phyloP scores from a whole-genome alignment of 2,888 invertebrate genomes.

The Coenonympha glycerion region DNA sequence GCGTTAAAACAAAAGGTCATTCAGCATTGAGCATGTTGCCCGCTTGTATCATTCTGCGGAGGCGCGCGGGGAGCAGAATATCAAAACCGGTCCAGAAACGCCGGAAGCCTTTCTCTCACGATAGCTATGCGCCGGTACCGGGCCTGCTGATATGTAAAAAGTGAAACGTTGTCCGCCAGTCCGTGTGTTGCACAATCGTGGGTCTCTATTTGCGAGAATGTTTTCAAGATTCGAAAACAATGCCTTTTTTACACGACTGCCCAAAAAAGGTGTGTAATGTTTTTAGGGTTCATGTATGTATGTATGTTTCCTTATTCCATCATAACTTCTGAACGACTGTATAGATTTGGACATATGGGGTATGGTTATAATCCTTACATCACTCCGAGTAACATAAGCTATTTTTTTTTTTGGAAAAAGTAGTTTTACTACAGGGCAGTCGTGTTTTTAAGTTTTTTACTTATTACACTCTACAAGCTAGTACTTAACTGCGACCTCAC shows the following conservation, averaged over 20 bases:
- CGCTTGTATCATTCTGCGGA: no score
- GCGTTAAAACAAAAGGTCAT: neutral
- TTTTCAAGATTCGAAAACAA: conserved; percentile 2
- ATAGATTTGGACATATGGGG: no score
- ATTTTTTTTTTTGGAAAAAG: no score
- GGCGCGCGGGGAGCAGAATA: conserved; percentile 15
- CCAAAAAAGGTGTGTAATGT: neutral
- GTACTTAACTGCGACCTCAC: no score
- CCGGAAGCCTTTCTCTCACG: conserved; percentile 60
- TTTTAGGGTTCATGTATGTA: neutral
- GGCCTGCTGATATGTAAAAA: conserved; percentile 30
- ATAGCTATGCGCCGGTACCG: conserved; percentile 30
- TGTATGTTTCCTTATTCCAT: neutral
- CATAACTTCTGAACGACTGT: no score
- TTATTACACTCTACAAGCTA: no score
- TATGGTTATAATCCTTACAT: no score
- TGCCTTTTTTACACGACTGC: neutral
- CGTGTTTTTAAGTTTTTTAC: no score
- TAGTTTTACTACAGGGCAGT: no score
- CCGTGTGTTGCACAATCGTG: conserved; percentile 22
- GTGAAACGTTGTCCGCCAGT: conserved; percentile 27
- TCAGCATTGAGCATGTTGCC: conserved; percentile 10
- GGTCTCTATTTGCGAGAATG: conserved; percentile 9
- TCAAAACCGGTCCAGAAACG: conserved; percentile 51
- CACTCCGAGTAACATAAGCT: no score